Evolutionary conservation across 2,888 invertebrate species (phyloP).

Genomic region (Tenthredo distinguenda): DNA sequence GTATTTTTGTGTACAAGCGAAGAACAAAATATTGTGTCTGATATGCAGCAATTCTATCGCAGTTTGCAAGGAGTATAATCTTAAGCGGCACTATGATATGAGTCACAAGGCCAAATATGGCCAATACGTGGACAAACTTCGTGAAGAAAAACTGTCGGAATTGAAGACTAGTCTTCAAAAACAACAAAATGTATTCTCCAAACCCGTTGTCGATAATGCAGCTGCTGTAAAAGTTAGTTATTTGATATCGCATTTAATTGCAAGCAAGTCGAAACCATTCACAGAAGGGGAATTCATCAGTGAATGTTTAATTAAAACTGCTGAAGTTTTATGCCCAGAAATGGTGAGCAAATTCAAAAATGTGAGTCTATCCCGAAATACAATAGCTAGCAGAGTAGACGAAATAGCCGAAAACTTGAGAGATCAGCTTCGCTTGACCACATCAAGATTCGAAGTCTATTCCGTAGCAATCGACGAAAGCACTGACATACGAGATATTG

Average conservation of each 20-base stretch:
- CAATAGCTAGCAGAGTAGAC: conserved; percentile 54
- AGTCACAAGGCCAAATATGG: conserved; percentile 8
- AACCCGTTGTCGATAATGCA: conserved; percentile 53
- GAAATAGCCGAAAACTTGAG: conserved; percentile 56
- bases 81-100: conserved; percentile 27
- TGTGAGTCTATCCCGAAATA: conserved; percentile 54
- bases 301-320: conserved; percentile 52
- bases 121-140: conserved; percentile 46
- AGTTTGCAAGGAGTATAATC: conserved; percentile 29
- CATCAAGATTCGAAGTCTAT: conserved; percentile 53
- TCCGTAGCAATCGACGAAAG: conserved; percentile 56
- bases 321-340: conserved; percentile 54
- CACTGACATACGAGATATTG: conserved; percentile 55
- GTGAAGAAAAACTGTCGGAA: conserved; percentile 51
- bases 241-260: conserved; percentile 46
- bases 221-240: conserved; percentile 53
- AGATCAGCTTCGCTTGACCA: conserved; percentile 49
- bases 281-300: conserved; percentile 52
- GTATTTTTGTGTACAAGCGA: conserved; percentile 22
- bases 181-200: conserved; percentile 52
- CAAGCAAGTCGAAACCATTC: conserved; percentile 26
- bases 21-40: conserved; percentile 32
- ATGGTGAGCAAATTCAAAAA: conserved; percentile 51
- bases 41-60: background rate
- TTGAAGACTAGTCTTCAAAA: conserved; percentile 52